These are phyloP conservation scores for Laothoe populi DNA, from an alignment of 2,888 invertebrate species.

Conservation along the genomic window DNA sequence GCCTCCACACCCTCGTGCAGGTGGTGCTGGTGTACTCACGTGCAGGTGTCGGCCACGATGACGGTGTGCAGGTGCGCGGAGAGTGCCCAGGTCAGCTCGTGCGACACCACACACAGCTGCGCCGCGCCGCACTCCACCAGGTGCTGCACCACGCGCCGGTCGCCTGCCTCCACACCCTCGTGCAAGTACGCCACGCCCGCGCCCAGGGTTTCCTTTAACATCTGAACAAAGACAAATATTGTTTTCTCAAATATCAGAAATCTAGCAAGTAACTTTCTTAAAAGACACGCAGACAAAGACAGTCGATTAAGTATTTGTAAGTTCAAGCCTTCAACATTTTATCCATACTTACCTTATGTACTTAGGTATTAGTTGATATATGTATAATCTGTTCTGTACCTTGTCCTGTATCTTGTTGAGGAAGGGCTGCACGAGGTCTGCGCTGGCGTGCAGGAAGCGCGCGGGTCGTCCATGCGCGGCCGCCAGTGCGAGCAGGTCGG, in stretches of 20 bases:
- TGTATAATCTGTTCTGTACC: too few species aligned
- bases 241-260: too few species aligned
- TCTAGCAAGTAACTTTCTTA: too few species aligned
- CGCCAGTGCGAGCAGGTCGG: slow-evolving; percentile 97
- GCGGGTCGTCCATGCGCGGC: slow-evolving; percentile 94
- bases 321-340: too few species aligned
- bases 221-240: slow-evolving; percentile 67
- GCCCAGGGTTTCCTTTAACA: slow-evolving; percentile 94
- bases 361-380: too few species aligned
- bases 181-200: slow-evolving; percentile 99
- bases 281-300: too few species aligned
- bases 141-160: slow-evolving; percentile 96
- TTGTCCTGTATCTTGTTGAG: slow-evolving; percentile 94
- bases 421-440: slow-evolving; percentile 95
- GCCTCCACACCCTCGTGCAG: too few species aligned
- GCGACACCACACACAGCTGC: slow-evolving; percentile 94
- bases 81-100: slow-evolving; percentile 96
- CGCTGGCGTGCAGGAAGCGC: slow-evolving; percentile 94
- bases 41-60: slow-evolving; percentile 97
- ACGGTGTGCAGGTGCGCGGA: slow-evolving; percentile 96
- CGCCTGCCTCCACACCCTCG: slow-evolving; percentile 94
- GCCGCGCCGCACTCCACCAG: slow-evolving; percentile 97
- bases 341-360: too few species aligned
- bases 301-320: too few species aligned
- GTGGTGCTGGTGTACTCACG: slow-evolving; percentile 53